phyloP scores from a whole-genome alignment of 2,113 vertebrate genomes.

The Chamaea fasciata region DNA sequence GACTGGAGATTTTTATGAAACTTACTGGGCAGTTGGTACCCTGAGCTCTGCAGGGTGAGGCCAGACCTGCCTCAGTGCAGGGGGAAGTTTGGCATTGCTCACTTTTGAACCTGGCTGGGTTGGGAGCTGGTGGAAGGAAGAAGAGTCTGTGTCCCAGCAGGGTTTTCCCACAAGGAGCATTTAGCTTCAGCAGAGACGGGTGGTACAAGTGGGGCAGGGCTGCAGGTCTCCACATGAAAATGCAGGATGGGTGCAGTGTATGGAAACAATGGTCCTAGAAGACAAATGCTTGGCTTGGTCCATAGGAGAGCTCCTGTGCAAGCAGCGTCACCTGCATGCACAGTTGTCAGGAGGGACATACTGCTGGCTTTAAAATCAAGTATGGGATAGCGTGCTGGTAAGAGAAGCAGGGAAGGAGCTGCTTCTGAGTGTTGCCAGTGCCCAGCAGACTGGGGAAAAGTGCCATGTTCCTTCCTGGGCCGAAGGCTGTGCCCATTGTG shows the following conservation, averaged over 20 bases:
- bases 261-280: neutral
- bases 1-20: neutral
- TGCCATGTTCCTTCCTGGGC: neutral
- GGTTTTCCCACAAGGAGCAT: neutral
- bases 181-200: neutral
- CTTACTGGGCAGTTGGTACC: neutral
- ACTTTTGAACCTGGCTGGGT: neutral
- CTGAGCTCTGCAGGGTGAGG: neutral
- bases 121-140: neutral
- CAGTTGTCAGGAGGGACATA: neutral
- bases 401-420: neutral
- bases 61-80: neutral
- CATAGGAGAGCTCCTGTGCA: neutral
- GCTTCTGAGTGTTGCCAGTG: neutral
- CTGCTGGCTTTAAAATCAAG: neutral
- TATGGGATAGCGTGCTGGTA: neutral
- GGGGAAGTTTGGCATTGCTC: neutral
- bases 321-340: neutral
- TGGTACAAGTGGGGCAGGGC: neutral
- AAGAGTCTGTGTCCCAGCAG: neutral
- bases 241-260: neutral
- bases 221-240: neutral
- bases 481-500: rapidly evolving
- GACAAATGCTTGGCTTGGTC: neutral
- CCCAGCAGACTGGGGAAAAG: neutral